A percentile compares a stretch with the other conserved stretches of the same genome.
Conservation (phyloP, 2,888 invertebrate genomes). For the Andrena praecox region DNA sequence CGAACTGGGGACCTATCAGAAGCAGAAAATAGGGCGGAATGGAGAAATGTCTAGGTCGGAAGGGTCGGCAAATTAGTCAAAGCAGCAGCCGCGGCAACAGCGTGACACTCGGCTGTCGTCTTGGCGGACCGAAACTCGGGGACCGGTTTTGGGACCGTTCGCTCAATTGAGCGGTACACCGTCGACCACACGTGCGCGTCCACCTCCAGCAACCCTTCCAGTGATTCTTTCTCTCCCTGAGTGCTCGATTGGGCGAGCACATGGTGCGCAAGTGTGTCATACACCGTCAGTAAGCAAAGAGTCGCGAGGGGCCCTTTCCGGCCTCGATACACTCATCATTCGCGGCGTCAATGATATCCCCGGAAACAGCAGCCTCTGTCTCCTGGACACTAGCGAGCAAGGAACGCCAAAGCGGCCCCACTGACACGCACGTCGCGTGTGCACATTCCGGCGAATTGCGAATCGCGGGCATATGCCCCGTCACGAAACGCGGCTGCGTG, state of each 20-base stretch:
- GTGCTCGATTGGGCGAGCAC: conserved; percentile 42
- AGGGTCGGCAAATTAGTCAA: conserved; percentile 71
- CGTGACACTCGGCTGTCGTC: conserved; percentile 72
- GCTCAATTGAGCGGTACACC: conserved; percentile 81
- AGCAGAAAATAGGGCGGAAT: conserved; percentile 9
- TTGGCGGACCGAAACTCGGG: conserved; percentile 57
- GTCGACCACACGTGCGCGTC: conserved; percentile 79
- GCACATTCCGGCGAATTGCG: background rate
- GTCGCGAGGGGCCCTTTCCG: conserved; percentile 30
- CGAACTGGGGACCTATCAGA: background rate
- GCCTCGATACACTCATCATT: conserved; percentile 62
- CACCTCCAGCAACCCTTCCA: conserved; percentile 60
- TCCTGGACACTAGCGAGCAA: background rate
- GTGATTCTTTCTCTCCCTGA: conserved; percentile 43
- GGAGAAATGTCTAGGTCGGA: conserved; percentile 34
- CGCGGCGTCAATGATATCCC: conserved; percentile 7
- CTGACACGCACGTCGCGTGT: background rate
- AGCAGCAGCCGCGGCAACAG: conserved; percentile 66
- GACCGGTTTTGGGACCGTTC: conserved; percentile 74
- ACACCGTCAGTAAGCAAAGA: conserved; percentile 69
- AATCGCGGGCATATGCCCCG: background rate
- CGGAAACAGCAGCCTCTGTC: background rate
- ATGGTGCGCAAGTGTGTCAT: conserved; percentile 73
- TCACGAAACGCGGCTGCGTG: conserved; percentile 1
- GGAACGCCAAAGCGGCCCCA: background rate